Percentiles rank a stretch among this genome's conserved stretches.
These are phyloP conservation scores for Drosophila ezoana DNA, from an alignment of 2,888 invertebrate genomes.

Conservation along the genomic window DNA sequence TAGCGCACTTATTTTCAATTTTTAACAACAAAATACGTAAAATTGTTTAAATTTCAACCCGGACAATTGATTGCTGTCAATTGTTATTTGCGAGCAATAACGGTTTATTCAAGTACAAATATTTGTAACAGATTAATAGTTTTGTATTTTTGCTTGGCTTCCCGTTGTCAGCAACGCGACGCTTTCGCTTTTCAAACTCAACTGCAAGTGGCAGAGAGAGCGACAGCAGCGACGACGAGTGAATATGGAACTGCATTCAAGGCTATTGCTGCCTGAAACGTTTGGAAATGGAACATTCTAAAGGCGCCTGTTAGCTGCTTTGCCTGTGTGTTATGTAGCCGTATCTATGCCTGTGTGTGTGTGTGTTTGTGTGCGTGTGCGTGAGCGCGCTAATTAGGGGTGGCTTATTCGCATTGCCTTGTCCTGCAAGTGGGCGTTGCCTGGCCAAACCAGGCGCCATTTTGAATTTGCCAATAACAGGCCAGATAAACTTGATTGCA, in stretches of 20 bases:
- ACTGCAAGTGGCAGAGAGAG: slow-evolving; percentile 63
- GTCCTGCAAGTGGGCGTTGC: slow-evolving; percentile 61
- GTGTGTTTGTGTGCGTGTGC: slow-evolving; percentile 1
- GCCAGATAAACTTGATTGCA: slow-evolving; percentile 7
- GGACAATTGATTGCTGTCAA: slow-evolving; percentile 5
- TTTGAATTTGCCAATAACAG: slow-evolving; percentile 59
- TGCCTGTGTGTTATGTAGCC: background rate
- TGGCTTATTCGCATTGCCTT: slow-evolving; percentile 66
- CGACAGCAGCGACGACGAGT: slow-evolving; percentile 44
- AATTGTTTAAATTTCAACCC: background rate
- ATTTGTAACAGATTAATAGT: background rate
- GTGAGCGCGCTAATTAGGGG: slow-evolving; percentile 68
- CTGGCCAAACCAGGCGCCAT: slow-evolving; percentile 68
- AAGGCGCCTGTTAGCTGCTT: slow-evolving; percentile 10
- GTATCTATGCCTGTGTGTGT: background rate
- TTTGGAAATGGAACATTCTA: slow-evolving; percentile 39
- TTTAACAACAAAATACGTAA: no score
- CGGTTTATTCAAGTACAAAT: background rate
- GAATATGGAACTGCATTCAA: slow-evolving; percentile 55
- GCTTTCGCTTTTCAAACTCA: slow-evolving; percentile 72
- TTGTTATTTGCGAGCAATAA: background rate
- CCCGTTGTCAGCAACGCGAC: slow-evolving; percentile 51
- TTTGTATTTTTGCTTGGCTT: slow-evolving; percentile 6
- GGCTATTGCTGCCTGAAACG: slow-evolving; percentile 45
- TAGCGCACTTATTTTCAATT: slow-evolving; percentile 3